Conservation (phyloP, 2,888 invertebrate genomes). For the Himalopsyche tibetana region DNA sequence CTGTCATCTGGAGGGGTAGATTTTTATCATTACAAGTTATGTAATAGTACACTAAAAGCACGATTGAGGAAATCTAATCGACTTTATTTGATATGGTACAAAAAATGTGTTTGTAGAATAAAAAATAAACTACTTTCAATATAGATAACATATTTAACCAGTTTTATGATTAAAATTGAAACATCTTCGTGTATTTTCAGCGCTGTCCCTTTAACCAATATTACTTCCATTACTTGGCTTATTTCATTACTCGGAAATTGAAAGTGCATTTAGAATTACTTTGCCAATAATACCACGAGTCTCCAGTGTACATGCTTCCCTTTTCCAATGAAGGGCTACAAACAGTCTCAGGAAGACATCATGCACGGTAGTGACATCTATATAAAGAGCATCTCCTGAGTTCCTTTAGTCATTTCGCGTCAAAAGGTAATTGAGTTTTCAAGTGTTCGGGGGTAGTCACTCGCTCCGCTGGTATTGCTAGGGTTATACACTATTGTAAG, state of each 20-base stretch:
- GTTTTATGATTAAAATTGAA: too few species aligned
- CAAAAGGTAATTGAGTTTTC: conserved; percentile 58
- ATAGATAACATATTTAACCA: too few species aligned
- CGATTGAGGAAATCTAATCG: too few species aligned
- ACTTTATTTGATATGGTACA: too few species aligned
- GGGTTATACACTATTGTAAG: neutral
- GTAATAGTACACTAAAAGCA: too few species aligned
- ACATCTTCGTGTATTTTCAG: too few species aligned
- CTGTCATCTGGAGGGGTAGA: too few species aligned
- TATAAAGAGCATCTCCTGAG: neutral
- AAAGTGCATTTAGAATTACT: neutral
- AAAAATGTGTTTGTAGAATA: too few species aligned
- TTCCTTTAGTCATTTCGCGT: conserved; percentile 50
- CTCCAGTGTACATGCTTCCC: neutral
- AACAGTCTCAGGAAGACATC: conserved; percentile 5
- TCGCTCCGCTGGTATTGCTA: conserved; percentile 23
- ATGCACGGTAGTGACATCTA: conserved; percentile 26
- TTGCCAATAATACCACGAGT: too few species aligned
- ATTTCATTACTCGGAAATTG: neutral
- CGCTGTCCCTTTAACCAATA: neutral
- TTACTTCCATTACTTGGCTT: neutral
- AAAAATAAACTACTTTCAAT: too few species aligned
- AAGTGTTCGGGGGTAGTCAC: conserved; percentile 39
- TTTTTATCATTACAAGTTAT: too few species aligned
- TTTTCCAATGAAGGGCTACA: neutral